Evolutionary conservation across 2,888 invertebrate genomes (phyloP), one percentile per base, ranked within the genome.

Genomic region (Chrysotoxum bicinctum): DNA sequence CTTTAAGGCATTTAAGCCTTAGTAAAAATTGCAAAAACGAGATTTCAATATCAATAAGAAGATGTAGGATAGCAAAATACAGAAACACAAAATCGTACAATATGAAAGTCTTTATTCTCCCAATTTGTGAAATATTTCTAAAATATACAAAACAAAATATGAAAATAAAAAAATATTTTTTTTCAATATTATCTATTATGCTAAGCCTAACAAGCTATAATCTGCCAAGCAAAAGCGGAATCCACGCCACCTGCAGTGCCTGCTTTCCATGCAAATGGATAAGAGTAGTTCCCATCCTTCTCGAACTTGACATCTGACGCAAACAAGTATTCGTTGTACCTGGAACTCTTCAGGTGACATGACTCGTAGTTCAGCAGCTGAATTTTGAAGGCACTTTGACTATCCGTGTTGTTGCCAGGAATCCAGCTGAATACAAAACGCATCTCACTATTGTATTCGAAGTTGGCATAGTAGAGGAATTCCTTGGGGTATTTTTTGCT

Each of bases 391-490:
- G 64, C 45, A 45, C 64, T 64, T 14, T 64, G 64, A 8, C 30
- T 45, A 12, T 64, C 64, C 30, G 3, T 19, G 30, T 64, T 64
- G 8, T 19, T 14, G 1, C 64, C 64, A 7, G 3, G 1, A 19
- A 64, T 64, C 64, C 64, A 64, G 19, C 64, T 64, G 19, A 64
- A 64, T 7, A 64, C 14, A 23, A 21, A 62, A 2, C 56, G 80
- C 19, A n/a, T 21, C 7, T 52, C 43, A 0, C 2, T n/a, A 0
- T 32, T 54, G 8, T 62, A 35, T 3, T 56, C 48, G 4, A 56
- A 40, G 1, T 16, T 23, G 8, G 69, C 80, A 32, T 32, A 62
- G 43, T 80, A 75, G 0, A 80, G 30, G 30, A 69, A 80, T 23
- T 80, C 80, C 1, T 48, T 48, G 5, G 12, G 2, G 10, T 48